Percentiles rank a stretch among this genome's conserved stretches.
Conservation (phyloP, 2,888 invertebrate genomes). For the Erebia epiphron region DNA sequence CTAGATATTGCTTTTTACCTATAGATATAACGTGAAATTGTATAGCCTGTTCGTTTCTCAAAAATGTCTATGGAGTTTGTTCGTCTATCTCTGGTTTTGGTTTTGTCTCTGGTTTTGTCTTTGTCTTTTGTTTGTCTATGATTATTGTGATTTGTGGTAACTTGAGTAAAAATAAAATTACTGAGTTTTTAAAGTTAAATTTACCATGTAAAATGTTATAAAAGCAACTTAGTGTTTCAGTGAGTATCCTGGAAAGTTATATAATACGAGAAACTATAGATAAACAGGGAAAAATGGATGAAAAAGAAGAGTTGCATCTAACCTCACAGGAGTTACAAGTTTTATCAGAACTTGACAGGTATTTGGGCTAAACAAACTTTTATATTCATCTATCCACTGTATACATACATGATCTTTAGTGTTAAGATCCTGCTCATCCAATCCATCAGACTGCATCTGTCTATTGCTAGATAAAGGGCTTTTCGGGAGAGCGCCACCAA, state of each 20-base stretch:
- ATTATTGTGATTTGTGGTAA: constrained; percentile 15
- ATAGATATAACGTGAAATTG: too few relatives aligned
- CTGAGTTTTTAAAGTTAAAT: constrained; percentile 3
- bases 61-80: too few relatives aligned
- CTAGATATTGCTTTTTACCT: too few relatives aligned
- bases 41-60: too few relatives aligned
- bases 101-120: too few relatives aligned
- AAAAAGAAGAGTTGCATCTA: constrained; percentile 87
- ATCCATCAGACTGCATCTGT: too few relatives aligned
- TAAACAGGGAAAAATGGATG: constrained; percentile 67
- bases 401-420: too few relatives aligned
- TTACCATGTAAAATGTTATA: constrained; percentile 11
- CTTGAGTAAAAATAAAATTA: too few relatives aligned
- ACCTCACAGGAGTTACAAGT: constrained; percentile 93
- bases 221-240: not conserved
- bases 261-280: not conserved
- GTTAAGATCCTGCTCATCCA: too few relatives aligned
- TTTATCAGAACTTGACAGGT: constrained; percentile 95
- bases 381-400: not conserved
- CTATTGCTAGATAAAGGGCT: too few relatives aligned
- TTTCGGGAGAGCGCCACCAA: too few relatives aligned
- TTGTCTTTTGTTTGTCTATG: not conserved
- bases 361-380: constrained; percentile 38
- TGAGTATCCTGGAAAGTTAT: not conserved
- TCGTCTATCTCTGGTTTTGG: too few relatives aligned